phyloP scores from a whole-genome alignment of 2,888 invertebrate genomes.

The Xestia rhomboidea region DNA sequence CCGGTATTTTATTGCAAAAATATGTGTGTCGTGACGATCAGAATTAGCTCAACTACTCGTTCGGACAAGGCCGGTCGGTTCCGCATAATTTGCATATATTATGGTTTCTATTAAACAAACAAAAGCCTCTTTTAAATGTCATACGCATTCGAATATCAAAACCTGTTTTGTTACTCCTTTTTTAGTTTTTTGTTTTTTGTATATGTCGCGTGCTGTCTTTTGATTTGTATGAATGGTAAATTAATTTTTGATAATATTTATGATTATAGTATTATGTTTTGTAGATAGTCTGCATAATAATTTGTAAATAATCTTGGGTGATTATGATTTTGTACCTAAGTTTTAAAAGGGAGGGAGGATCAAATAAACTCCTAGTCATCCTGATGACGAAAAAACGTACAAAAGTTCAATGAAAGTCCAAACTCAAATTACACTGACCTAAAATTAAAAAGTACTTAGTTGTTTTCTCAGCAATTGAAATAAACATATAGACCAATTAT shows the following conservation, averaged over 20 bases:
- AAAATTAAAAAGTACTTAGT: neutral
- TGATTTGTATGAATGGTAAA: neutral
- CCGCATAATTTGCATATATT: slow-evolving; percentile 71
- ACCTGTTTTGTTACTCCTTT: slow-evolving; percentile 36
- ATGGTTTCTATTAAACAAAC: slow-evolving; percentile 63
- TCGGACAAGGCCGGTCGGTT: slow-evolving; percentile 69
- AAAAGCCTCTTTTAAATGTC: slow-evolving; percentile 64
- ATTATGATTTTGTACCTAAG: neutral
- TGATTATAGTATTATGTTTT: neutral
- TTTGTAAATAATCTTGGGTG: neutral
- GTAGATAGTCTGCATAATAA: neutral
- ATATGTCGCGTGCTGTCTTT: slow-evolving; percentile 11
- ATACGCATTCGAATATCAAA: slow-evolving; percentile 43
- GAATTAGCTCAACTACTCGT: slow-evolving; percentile 65
- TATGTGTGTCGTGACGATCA: slow-evolving; percentile 64
- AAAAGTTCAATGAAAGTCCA: neutral
- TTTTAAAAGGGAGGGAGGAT: neutral
- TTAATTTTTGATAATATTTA: neutral
- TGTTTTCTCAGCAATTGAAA: neutral
- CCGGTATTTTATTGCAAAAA: slow-evolving; percentile 56
- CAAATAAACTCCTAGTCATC: neutral
- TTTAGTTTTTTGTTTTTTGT: slow-evolving; percentile 12
- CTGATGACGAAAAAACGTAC: neutral
- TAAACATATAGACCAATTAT: neutral
- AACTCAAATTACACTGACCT: neutral